Evolutionary conservation across 2,113 vertebrate species (phyloP), one percentile per base, ranked within the genome.

Genomic region (Pleuronectes platessa): DNA sequence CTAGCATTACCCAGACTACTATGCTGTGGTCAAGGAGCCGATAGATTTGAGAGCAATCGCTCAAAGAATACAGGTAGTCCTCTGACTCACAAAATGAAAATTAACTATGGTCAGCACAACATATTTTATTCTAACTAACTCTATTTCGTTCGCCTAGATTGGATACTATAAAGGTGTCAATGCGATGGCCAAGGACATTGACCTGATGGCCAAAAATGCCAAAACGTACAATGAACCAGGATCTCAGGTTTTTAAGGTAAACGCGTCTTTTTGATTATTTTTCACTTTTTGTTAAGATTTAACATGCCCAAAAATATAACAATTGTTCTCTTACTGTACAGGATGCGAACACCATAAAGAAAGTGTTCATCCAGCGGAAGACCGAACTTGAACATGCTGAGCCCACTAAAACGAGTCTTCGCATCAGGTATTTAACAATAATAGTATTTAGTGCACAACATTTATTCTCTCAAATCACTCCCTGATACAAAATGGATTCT

Each of bases 1-100:
- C 42, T 80, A 99, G 98, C 97, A 99, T 96, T 99, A 99, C 92
- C 98, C 98, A 91, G 98, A 99, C 93, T 99, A 99, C 94, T 99
- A 99, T 93, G 98, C 98, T 89, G 94, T 99, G 92, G 99, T 98
- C 92, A 99, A 99, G 90, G 98, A 99, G 66, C 98, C 98, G 80
- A 97, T 99, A 86, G 98, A 99, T 95, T 95, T 99, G 83, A 96
- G 98, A 93, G 94, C 95, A 54, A 96, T 99, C 71, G 94, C 98
- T 87, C 98, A 99, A 90, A 96, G 96, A 92, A 99, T 99, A 94
- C 98, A 99, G 97, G 98, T 97, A 89, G 0, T 12, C 1, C 35
- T 1, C 65, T 54, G 4, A 13, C 47, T 37, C 42, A 4, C 2
- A 17, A 2, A 68, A 13, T 9, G 2, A 68, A 31, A 31, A 59